phyloP scores from a whole-genome alignment of 2,113 vertebrate genomes.

The Apaloderma vittatum region DNA sequence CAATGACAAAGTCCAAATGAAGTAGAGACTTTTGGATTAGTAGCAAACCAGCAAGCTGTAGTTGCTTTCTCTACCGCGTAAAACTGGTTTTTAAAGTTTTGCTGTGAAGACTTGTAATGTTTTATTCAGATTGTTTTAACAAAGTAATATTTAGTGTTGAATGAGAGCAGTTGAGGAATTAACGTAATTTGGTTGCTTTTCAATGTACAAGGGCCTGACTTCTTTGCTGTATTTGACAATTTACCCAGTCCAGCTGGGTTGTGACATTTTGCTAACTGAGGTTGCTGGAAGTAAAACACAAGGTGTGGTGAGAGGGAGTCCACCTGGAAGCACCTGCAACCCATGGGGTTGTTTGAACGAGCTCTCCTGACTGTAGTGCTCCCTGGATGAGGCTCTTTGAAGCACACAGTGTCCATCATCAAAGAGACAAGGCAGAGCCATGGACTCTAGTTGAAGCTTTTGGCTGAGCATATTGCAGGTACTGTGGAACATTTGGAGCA shows the following conservation, averaged over 20 bases:
- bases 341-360: neutral
- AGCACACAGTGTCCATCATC: neutral
- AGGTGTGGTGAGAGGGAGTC: neutral
- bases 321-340: neutral
- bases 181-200: neutral
- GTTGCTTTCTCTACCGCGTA: neutral
- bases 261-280: neutral
- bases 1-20: neutral
- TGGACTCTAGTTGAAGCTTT: rapidly evolving
- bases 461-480: neutral
- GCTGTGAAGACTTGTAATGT: neutral
- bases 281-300: neutral
- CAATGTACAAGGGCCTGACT: neutral
- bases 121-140: neutral
- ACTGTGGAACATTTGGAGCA: neutral
- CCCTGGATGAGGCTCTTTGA: neutral
- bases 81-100: neutral
- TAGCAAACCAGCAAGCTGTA: neutral
- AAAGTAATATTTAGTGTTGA: neutral
- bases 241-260: neutral
- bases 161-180: neutral
- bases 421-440: neutral
- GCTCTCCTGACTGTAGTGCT: neutral
- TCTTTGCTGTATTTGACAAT: neutral
- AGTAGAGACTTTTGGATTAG: neutral